Conservation (phyloP, 2,113 vertebrate genomes). For the Amia ocellicauda region DNA sequence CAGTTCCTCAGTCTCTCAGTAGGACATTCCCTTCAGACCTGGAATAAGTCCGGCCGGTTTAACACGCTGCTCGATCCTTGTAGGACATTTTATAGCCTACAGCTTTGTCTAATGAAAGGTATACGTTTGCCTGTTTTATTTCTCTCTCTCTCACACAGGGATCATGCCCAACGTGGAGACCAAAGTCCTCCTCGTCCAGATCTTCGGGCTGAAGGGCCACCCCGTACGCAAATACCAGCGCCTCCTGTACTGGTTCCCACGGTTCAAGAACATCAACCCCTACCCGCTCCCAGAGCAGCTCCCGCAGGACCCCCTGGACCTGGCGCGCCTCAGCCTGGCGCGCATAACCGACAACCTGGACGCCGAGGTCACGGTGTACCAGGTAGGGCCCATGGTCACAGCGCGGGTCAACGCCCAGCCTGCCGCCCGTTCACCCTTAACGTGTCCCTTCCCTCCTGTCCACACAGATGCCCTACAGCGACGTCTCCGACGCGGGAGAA, state of each 20-base stretch:
- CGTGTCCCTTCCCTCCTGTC: constrained; percentile 2
- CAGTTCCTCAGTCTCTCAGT: no score
- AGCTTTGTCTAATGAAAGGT: no score
- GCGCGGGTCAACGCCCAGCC: background rate
- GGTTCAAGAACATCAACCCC: constrained; percentile 73
- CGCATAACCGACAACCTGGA: constrained; percentile 72
- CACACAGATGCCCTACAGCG: constrained; percentile 50
- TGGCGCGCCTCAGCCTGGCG: constrained; percentile 66
- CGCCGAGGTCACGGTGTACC: constrained; percentile 68
- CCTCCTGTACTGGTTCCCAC: constrained; percentile 82
- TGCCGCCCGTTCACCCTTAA: background rate
- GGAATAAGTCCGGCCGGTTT: no score
- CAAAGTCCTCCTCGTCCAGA: constrained; percentile 73
- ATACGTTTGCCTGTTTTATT: no score
- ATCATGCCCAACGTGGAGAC: constrained; percentile 77
- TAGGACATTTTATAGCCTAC: no score
- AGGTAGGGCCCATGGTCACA: constrained; percentile 55
- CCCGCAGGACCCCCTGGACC: constrained; percentile 67
- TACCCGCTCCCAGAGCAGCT: constrained; percentile 68
- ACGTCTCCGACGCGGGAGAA: constrained; percentile 51
- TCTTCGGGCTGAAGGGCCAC: constrained; percentile 77
- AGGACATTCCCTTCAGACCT: no score
- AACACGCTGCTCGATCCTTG: no score
- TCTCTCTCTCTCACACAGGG: no score
- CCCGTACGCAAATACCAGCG: constrained; percentile 80